phyloP scores from a whole-genome alignment of 2,888 invertebrate species.

The Pyralis farinalis region DNA sequence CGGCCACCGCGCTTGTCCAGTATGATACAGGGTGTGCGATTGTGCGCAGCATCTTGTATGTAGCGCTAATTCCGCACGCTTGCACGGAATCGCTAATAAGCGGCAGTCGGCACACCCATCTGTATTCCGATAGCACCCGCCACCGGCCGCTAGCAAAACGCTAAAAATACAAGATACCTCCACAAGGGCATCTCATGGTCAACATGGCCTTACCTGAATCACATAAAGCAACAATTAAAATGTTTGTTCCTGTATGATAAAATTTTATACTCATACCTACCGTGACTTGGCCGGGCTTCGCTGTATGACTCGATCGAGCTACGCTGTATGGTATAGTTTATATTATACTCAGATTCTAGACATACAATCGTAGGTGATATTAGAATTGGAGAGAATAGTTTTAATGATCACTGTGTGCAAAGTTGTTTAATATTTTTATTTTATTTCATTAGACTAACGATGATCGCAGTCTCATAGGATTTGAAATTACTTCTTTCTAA shows the following conservation, averaged over 20 bases:
- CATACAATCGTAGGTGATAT: no score
- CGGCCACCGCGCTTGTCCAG: not conserved
- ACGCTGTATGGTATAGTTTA: no score
- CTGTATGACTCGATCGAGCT: no score
- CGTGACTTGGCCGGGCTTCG: no score
- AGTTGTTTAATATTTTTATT: no score
- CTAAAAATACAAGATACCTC: slow-evolving; percentile 68
- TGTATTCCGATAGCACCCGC: slow-evolving; percentile 57
- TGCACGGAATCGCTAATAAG: slow-evolving; percentile 64
- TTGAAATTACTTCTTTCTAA: no score
- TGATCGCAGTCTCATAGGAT: no score
- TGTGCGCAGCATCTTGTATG: slow-evolving; percentile 46
- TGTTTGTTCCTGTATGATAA: slow-evolving; percentile 42
- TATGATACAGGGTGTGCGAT: not conserved
- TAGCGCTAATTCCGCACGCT: slow-evolving; percentile 72
- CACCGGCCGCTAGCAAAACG: slow-evolving; percentile 56
- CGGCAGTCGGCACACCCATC: slow-evolving; percentile 39
- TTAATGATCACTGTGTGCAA: no score
- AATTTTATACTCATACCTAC: slow-evolving; percentile 1
- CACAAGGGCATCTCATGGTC: slow-evolving; percentile 68
- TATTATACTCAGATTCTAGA: no score
- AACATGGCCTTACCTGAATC: slow-evolving; percentile 59
- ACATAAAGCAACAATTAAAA: slow-evolving; percentile 50
- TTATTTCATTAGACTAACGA: no score
- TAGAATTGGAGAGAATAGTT: no score